phyloP scores from a whole-genome alignment of 2,888 invertebrate genomes.

The Deladenus siricidicola region DNA sequence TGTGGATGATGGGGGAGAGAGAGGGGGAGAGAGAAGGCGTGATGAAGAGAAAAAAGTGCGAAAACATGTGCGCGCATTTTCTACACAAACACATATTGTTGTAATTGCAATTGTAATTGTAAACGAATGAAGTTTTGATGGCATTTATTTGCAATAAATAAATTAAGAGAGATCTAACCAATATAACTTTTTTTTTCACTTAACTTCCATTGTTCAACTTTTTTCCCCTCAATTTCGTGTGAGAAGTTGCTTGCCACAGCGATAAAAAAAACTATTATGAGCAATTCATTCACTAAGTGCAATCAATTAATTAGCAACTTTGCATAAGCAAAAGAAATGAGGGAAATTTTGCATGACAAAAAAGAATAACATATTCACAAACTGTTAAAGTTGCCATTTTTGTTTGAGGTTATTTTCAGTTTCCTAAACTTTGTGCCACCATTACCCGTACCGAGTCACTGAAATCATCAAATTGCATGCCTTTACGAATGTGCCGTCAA shows the following conservation, averaged over 20 bases:
- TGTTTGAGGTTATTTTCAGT: neutral
- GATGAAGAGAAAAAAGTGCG: no score
- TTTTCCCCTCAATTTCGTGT: neutral
- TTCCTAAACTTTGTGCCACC: no score
- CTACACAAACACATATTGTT: neutral
- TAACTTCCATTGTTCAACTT: neutral
- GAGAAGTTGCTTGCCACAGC: neutral
- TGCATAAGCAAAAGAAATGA: neutral
- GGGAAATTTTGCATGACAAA: neutral
- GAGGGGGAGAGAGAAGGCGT: no score
- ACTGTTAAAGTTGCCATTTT: neutral
- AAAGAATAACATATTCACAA: neutral
- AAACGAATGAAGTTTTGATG: neutral
- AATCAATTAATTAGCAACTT: neutral
- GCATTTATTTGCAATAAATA: neutral
- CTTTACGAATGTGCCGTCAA: no score
- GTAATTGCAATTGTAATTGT: neutral
- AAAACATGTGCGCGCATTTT: neutral
- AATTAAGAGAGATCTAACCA: neutral
- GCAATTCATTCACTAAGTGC: neutral
- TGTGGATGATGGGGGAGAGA: no score
- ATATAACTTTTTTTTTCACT: neutral
- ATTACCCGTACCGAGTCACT: no score
- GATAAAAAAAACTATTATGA: neutral
- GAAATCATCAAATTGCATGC: no score